Base-by-base conservation (phyloP, 2,113 vertebrate species). In the Cathartes aura region DNA sequence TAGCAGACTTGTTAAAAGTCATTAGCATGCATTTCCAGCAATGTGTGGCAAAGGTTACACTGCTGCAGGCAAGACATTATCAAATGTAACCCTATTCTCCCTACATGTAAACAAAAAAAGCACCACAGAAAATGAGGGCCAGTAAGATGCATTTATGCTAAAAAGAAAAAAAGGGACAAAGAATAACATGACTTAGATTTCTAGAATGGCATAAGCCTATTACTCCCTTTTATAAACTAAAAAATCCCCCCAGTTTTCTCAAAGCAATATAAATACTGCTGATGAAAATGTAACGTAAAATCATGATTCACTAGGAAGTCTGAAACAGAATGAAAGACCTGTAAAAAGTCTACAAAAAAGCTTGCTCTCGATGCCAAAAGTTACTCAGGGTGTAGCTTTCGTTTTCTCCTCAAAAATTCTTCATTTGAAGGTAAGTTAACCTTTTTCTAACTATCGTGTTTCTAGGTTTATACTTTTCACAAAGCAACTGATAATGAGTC, bases 21-120 rank as follows among this genome's bases (percentile, higher is more conserved):
- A 85, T 94, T 89, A 85, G n/a, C 19, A 17, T 43, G n/a, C 30
- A 72, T 68, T 89, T 93, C 64, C 89, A 96, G 84, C 56, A 64
- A 79, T 30, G 14, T 34, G 38, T 93, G 87, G 76, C 78, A 93
- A 96, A 95, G 55, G 75, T 84, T 89, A 93, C 52, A 12, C 23
- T 55, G 88, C 79, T 92, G 36, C 72, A 84, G 88, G 86, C 67
- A 90, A 87, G 67, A 50, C 6, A 7, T 23, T 81, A 73, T 64
- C 47, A 92, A 71, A 70, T 34, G 29, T 68, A 78, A 78, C 45
- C 19, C 38, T 74, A 42, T 63, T 74, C 38, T 81, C 43, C 16
- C 45, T 88, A 74, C 21, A 60, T 4, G 8, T 27, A 86, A 71
- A 89, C 16, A 68, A 7, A 59, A 66, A 14, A 52, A 40, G 14